Percentiles rank a stretch among this genome's conserved stretches.
These are phyloP conservation scores for Brienomyrus brachyistius DNA, from an alignment of 2,113 vertebrate genomes.

Conservation along the genomic window DNA sequence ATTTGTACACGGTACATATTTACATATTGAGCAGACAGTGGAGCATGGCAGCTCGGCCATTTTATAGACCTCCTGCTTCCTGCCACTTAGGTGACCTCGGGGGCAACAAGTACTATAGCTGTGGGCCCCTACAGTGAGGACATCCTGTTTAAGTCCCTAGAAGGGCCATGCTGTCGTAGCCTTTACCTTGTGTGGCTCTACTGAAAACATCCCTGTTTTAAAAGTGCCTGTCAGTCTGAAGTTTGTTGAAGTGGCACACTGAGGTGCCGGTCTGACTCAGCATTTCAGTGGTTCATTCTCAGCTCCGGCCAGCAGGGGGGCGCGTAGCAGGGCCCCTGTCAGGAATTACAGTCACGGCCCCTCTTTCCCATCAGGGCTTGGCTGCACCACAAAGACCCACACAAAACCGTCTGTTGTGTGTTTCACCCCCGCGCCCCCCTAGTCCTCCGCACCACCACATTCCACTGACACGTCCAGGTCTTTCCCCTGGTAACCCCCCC, in stretches of 20 bases:
- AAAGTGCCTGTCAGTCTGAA: not conserved
- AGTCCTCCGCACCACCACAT: not conserved
- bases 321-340: not conserved
- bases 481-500: not conserved
- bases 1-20: not conserved
- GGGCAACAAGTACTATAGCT: not conserved
- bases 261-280: not conserved
- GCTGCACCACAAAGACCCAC: not conserved
- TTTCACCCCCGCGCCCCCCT: not conserved
- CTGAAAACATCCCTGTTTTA: not conserved
- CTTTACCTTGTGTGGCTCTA: no score
- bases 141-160: not conserved
- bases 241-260: not conserved
- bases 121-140: not conserved
- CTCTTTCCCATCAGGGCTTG: not conserved
- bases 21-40: not conserved
- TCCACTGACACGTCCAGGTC: not conserved
- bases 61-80: not conserved
- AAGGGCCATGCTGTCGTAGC: not conserved
- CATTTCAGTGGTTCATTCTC: not conserved
- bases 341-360: not conserved
- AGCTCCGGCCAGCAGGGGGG: not conserved
- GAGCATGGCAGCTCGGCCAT: not conserved
- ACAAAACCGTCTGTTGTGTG: not conserved
- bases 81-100: not conserved